Conservation (phyloP, 2,888 invertebrate species). For the Galerucella calmariensis region DNA sequence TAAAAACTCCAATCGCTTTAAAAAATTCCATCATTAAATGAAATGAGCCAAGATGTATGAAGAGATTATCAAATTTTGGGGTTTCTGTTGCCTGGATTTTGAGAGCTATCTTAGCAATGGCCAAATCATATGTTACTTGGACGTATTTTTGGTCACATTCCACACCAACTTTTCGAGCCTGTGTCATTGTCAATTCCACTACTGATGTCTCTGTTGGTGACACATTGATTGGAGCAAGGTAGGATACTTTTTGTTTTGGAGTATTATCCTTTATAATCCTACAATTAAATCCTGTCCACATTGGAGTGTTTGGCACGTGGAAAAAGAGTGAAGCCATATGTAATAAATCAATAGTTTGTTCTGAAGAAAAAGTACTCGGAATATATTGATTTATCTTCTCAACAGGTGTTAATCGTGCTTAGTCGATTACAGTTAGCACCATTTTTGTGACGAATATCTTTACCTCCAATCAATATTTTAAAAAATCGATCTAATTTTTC, state of each 20-base stretch:
- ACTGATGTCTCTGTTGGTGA: conserved; percentile 52
- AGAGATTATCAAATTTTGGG: conserved; percentile 54
- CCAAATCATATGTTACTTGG: conserved; percentile 56
- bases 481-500: too few relatives aligned
- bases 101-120: conserved; percentile 51
- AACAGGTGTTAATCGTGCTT: conserved; percentile 15
- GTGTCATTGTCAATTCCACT: conserved; percentile 50
- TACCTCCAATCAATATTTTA: too few relatives aligned
- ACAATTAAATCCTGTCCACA: conserved; percentile 56
- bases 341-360: conserved; percentile 36
- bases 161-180: conserved; percentile 44
- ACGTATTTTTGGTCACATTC: conserved; percentile 47
- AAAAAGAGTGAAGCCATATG: conserved; percentile 48
- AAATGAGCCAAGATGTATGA: conserved; percentile 54
- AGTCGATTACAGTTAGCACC: too few relatives aligned
- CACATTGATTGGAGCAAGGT: conserved; percentile 53
- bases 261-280: conserved; percentile 44
- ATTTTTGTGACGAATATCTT: too few relatives aligned
- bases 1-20: conserved; percentile 26
- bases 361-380: conserved; percentile 3
- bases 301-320: conserved; percentile 50
- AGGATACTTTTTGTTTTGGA: conserved; percentile 49
- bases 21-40: conserved; percentile 3
- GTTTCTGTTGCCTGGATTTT: conserved; percentile 50
- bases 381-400: neutral